phyloP scores from a whole-genome alignment of 2,888 invertebrate species.

The Kuschelorhynchus macadamiae region DNA sequence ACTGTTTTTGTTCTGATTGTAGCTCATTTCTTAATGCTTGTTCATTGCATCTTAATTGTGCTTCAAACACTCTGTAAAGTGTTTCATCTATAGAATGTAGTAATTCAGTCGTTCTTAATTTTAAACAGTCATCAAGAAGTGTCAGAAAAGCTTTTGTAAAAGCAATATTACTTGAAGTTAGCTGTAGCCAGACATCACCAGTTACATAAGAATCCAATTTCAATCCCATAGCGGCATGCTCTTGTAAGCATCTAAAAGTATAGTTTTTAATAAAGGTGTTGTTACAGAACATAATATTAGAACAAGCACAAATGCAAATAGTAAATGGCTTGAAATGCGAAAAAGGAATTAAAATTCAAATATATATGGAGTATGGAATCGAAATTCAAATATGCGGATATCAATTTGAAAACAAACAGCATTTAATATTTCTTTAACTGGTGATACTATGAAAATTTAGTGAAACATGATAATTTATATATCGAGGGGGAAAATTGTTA shows the following conservation, averaged over 20 bases:
- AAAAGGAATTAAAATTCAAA: not conserved
- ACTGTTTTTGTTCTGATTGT: constrained; percentile 69
- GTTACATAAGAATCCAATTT: constrained; percentile 77
- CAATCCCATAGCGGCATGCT: constrained; percentile 80
- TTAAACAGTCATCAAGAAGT: constrained; percentile 82
- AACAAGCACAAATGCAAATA: not conserved
- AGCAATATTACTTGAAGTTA: constrained; percentile 85
- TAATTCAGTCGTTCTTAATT: constrained; percentile 82
- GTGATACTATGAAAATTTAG: too few species aligned
- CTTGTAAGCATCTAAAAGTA: constrained; percentile 73
- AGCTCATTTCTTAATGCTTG: constrained; percentile 72
- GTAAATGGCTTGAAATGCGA: not conserved
- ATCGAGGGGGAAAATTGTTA: too few species aligned
- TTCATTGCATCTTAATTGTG: constrained; percentile 79
- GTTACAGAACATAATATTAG: not conserved
- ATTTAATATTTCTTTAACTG: too few species aligned
- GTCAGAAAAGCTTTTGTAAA: constrained; percentile 84
- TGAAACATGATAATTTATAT: too few species aligned
- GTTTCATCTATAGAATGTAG: constrained; percentile 81
- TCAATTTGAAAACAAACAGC: too few species aligned
- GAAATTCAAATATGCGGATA: too few species aligned
- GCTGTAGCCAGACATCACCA: constrained; percentile 79
- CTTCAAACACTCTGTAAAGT: constrained; percentile 80
- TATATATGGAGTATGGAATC: too few species aligned
- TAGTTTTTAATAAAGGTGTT: not conserved